Conservation (phyloP, 2,797 vertebrate genomes). For the Bradypodion ventrale region DNA sequence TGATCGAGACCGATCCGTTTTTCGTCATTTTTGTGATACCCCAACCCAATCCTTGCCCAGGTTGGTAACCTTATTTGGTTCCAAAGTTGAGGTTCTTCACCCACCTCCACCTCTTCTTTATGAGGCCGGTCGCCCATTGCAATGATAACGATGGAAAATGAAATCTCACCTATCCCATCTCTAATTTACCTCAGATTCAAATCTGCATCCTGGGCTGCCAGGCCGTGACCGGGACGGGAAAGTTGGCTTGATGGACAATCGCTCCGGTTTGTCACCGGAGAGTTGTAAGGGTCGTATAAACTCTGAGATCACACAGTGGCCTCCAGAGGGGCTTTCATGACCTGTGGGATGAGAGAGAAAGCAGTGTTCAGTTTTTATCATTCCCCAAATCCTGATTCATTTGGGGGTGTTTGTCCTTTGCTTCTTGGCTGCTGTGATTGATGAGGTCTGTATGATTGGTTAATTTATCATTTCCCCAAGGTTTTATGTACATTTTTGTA, state of each 20-base stretch:
- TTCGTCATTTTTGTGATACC: too few species aligned
- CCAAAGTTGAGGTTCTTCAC: background rate
- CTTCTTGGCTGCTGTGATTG: too few species aligned
- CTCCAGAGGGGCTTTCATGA: slow-evolving; percentile 83
- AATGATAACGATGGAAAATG: background rate
- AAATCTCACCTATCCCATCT: background rate
- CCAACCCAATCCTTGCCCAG: too few species aligned
- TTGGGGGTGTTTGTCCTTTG: too few species aligned
- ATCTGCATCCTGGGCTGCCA: slow-evolving; percentile 82
- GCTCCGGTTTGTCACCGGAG: slow-evolving; percentile 86
- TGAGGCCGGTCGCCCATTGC: background rate
- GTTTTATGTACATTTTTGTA: too few species aligned
- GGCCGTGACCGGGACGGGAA: slow-evolving; percentile 84
- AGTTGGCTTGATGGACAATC: slow-evolving; percentile 88
- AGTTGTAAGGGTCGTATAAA: slow-evolving; percentile 87
- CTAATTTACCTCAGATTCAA: slow-evolving; percentile 85
- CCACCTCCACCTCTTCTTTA: background rate
- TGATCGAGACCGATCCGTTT: too few species aligned
- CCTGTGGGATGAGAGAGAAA: slow-evolving; percentile 70
- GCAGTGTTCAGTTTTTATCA: too few species aligned
- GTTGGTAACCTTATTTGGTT: too few species aligned
- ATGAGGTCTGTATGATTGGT: too few species aligned
- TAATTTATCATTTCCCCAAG: too few species aligned
- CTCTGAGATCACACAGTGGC: slow-evolving; percentile 86
- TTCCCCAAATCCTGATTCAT: too few species aligned